A percentile compares a stretch with the other conserved stretches of the same genome.
These are phyloP conservation scores for Delichon dasypus DNA, from an alignment of 2,797 vertebrate genomes.

Conservation along the genomic window DNA sequence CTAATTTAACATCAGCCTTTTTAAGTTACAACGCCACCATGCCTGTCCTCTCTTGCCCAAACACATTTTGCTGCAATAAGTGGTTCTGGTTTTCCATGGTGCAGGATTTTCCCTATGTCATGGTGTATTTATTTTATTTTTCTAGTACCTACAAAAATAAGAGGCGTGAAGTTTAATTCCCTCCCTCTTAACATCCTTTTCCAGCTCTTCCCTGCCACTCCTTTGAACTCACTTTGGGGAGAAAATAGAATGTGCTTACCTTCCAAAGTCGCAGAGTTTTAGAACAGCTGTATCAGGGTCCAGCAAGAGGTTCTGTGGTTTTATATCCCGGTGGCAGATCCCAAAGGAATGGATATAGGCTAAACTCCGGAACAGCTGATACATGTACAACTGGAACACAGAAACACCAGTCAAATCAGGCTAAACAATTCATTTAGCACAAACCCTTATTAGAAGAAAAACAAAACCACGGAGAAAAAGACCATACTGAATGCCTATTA, in stretches of 20 bases:
- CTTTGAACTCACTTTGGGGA: neutral
- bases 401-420: neutral
- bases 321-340: constrained; percentile 99
- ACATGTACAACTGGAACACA: constrained; percentile 95
- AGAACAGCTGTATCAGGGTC: constrained; percentile 98
- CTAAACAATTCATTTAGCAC: neutral
- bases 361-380: constrained; percentile 99
- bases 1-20: neutral
- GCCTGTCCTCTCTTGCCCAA: neutral
- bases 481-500: neutral
- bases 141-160: neutral
- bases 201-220: neutral
- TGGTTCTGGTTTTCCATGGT: neutral
- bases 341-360: constrained; percentile 99
- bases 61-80: neutral
- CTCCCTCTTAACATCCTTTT: neutral
- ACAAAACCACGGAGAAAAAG: neutral
- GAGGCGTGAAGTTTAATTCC: neutral
- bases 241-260: constrained; percentile 74
- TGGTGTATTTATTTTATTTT: neutral
- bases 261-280: constrained; percentile 99
- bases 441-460: neutral
- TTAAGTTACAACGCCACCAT: neutral
- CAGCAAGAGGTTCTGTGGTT: constrained; percentile 99
- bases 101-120: neutral